Conservation (phyloP, 1,140 invertebrate genomes). For the Hermetia illucens region DNA sequence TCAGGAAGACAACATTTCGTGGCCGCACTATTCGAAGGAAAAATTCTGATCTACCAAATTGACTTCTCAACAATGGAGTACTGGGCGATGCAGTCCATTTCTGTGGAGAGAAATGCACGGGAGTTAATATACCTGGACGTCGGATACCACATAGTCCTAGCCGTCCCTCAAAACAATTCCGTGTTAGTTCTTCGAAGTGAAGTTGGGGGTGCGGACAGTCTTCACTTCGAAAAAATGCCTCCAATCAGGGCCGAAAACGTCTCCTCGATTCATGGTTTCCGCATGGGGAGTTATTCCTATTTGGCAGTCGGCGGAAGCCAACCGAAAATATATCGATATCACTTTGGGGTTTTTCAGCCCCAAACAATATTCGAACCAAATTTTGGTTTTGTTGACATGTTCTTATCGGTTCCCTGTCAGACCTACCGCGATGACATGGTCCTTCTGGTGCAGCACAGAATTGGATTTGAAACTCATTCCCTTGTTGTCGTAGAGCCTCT, state of each 20-base stretch:
- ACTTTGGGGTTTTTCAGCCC: constrained; percentile 17
- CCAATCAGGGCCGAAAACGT: constrained; percentile 12
- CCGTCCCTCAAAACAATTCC: constrained; percentile 16
- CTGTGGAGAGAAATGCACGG: constrained; percentile 9
- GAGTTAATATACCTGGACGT: constrained; percentile 18
- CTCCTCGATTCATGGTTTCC: constrained; percentile 18
- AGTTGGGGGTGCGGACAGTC: background rate
- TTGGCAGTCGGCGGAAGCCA: constrained; percentile 28
- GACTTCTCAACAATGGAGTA: constrained; percentile 15
- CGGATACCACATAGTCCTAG: constrained; percentile 17
- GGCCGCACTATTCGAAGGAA: no score
- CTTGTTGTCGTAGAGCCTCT: constrained; percentile 32
- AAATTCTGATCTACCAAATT: constrained; percentile 21
- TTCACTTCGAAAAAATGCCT: constrained; percentile 13
- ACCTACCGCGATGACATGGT: constrained; percentile 35
- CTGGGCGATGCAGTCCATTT: constrained; percentile 20
- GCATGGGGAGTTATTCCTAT: constrained; percentile 31
- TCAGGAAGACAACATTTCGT: no score
- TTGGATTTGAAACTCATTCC: constrained; percentile 29
- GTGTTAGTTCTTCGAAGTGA: constrained; percentile 12
- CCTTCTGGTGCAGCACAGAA: constrained; percentile 33
- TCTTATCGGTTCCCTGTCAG: constrained; percentile 30
- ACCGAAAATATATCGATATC: constrained; percentile 29
- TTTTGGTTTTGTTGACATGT: constrained; percentile 26
- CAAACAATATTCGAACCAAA: constrained; percentile 25